Evolutionary conservation across 2,888 invertebrate genomes (phyloP), one percentile per base, ranked within the genome.

Genomic region (Encarsia formosa): DNA sequence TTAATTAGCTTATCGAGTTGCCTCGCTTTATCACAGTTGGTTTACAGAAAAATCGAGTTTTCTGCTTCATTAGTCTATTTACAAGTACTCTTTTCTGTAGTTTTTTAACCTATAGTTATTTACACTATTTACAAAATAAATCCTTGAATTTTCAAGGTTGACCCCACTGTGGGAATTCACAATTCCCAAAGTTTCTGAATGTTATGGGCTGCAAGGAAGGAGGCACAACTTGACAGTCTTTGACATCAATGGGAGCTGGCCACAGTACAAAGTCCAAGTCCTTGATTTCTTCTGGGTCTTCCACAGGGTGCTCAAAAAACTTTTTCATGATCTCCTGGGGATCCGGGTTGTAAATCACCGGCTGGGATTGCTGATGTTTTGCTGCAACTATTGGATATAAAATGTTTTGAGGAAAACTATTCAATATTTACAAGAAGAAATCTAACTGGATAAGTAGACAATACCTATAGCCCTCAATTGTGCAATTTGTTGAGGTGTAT

Each of bases 161-260:
- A 15, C 83, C 83, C 85, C 85, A 85, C 56, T 77, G 76, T 50
- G 69, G 74, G 64, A 81, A 76, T 59, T 76, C 68, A 4, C 74
- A 75, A 61, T 78, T 65, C 6, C 58, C 58, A 61, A 84, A 80
- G 61, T 79, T 77, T 46, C 81, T 77, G 1, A 78, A 69, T 40
- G 75, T 78, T 22, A 84, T 70, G 58, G 78, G 80, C 60, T 75
- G 78, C 11, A 84, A 60, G 40, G 85, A 86, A 0, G 81, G 82
- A 15, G 86, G 85, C 53, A 85, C 67, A 58, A 79, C 77, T 4
- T 67, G 64, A 57, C 76, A 76, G 46, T 67, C 70, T 39, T 79
- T 40, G 9, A 83, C 70, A 34, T 65, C 59, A 4, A 71, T 63
- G 31, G 82, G 80, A 59, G 80, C 80, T 6, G 66, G 75, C 84